Base-by-base conservation (phyloP, 1,140 invertebrate genomes). In the Stegodyphus mimosarum region DNA sequence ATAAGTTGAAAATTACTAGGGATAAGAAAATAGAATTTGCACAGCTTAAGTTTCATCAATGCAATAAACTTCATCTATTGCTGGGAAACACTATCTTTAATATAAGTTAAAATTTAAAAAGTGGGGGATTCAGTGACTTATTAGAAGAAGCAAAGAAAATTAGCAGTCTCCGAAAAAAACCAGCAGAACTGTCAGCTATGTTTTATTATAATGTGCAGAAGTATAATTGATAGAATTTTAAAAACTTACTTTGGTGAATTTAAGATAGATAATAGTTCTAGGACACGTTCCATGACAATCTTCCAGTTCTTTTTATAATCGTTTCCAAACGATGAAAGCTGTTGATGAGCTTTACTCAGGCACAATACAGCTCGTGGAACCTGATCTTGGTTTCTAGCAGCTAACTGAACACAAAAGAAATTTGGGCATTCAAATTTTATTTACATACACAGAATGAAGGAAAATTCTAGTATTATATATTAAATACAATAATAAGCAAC, bases 271-370 rank as follows among this genome's bases (percentile, higher is more conserved):
- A 85, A 7, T 18, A 85, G 33, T 52, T 85, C 83, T 6, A 60
- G 51, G 11, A 78, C 51, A 52, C 83, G 17, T 64, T 85, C 83
- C n/a, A 64, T 78, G 5, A 85, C 83, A 51, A 85, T 85, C 48
- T 85, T 77, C 83, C 83, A 85, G 15, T 60, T 69, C 15, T 71
- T 75, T 72, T 78, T 85, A 52, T 85, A 85, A 77, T 85, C 67
- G 77, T 78, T 77, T 50, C 75, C 83, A 78, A 77, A 85, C 60
- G 53, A 48, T 6, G 49, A 63, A 33, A 85, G 52, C 50, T 77
- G 74, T 55, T 78, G 64, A 10, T 85, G 74, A n/a, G 15, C 74
- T 71, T 85, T 85, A 18, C 64, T 85, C 51, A 85, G 51, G 64
- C 83, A 85, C n/a, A 85, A 78, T 6, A 78, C 67, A 50, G 83